Evolutionary conservation across 2,113 vertebrate genomes (phyloP).

Genomic region (Mastomys natalensis): DNA sequence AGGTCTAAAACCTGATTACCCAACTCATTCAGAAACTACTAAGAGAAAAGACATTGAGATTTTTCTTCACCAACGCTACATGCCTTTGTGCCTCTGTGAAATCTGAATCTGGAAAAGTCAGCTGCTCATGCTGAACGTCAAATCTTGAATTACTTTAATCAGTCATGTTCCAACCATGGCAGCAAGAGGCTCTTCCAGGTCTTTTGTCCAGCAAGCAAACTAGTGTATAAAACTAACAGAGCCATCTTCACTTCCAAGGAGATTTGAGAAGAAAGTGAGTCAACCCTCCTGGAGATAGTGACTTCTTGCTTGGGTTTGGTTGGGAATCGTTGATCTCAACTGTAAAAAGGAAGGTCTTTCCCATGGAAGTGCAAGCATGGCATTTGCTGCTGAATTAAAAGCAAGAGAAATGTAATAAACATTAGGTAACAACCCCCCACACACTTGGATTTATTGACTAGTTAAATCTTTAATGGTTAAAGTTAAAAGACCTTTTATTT

Average conservation of each 20-base stretch:
- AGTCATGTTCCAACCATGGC: neutral
- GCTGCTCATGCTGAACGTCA: conserved; percentile 22
- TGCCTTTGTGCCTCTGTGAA: conserved; percentile 77
- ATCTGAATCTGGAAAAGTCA: conserved; percentile 62
- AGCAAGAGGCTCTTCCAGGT: conserved; percentile 20
- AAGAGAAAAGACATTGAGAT: conserved; percentile 63
- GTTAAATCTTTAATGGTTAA: conserved; percentile 87
- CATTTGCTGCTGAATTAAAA: conserved; percentile 82
- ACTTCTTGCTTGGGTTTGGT: conserved; percentile 28
- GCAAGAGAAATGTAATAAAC: conserved; percentile 81
- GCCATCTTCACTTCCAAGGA: conserved; percentile 57
- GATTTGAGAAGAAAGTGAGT: conserved; percentile 65
- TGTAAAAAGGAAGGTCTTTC: conserved; percentile 72
- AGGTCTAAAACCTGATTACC: conserved; percentile 60
- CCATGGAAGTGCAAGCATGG: conserved; percentile 80
- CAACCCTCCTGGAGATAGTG: conserved; percentile 57
- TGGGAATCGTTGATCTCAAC: conserved; percentile 24
- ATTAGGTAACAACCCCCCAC: conserved; percentile 79
- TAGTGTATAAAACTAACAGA: conserved; percentile 68
- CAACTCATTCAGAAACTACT: neutral
- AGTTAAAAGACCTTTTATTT: conserved; percentile 84
- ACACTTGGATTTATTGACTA: conserved; percentile 86
- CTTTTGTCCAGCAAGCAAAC: conserved; percentile 50
- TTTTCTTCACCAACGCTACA: conserved; percentile 70
- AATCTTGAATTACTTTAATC: conserved; percentile 51